Evolutionary conservation across 2,888 invertebrate genomes (phyloP).

Genomic region (Cheilosia vulpina): DNA sequence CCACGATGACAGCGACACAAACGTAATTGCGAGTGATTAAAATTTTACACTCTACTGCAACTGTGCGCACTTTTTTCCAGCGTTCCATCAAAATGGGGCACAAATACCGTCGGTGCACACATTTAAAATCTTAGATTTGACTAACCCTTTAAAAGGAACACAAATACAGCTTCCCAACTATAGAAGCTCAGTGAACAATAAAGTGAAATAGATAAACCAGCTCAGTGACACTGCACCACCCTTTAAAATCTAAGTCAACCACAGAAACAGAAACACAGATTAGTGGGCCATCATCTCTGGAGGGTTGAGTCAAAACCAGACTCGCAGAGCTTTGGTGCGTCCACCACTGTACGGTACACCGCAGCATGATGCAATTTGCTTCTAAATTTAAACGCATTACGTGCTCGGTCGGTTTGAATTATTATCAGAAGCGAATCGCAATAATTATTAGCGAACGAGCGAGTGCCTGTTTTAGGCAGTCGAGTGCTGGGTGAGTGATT

Average conservation of each 20-base stretch:
- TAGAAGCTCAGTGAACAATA: conserved; percentile 34
- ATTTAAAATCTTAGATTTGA: conserved; percentile 19
- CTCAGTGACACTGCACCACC: conserved; percentile 30
- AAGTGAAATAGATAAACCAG: conserved; percentile 35
- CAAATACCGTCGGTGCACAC: conserved; percentile 31
- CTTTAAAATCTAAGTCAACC: conserved; percentile 46
- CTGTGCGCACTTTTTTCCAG: conserved; percentile 40
- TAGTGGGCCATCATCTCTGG: conserved; percentile 22
- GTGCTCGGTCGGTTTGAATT: conserved; percentile 41
- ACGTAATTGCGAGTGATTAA: conserved; percentile 54
- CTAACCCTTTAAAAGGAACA: neutral
- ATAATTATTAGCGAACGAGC: conserved; percentile 47
- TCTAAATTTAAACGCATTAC: conserved; percentile 71
- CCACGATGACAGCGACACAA: conserved; percentile 9
- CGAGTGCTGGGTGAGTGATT: conserved; percentile 53
- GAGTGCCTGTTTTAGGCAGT: conserved; percentile 28
- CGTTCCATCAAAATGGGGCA: conserved; percentile 6
- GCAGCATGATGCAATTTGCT: conserved; percentile 39
- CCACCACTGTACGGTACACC: neutral
- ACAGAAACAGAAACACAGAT: conserved; percentile 1
- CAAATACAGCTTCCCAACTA: neutral
- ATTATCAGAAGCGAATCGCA: conserved; percentile 47
- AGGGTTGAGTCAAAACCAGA: conserved; percentile 46
- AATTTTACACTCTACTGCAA: conserved; percentile 57
- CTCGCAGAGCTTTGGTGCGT: conserved; percentile 21